phyloP scores from a whole-genome alignment of 2,888 invertebrate genomes.

The Malthinus flaveolus region DNA sequence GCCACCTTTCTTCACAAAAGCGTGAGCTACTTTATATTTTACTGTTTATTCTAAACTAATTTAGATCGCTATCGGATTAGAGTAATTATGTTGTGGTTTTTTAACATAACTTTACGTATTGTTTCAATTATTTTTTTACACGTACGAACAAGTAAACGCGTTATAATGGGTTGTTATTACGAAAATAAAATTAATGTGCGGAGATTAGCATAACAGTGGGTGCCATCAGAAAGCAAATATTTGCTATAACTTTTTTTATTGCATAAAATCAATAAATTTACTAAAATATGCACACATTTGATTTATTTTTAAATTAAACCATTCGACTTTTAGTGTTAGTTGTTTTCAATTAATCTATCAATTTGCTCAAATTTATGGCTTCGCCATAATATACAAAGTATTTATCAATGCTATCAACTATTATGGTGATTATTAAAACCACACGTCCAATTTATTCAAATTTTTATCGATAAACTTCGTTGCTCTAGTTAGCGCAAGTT shows the following conservation, averaged over 20 bases:
- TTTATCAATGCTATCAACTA: background rate
- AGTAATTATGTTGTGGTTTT: conserved; percentile 20
- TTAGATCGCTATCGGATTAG: conserved; percentile 15
- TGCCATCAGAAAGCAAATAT: too few species aligned
- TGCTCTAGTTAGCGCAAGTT: background rate
- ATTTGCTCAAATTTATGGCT: background rate
- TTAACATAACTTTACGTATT: conserved; percentile 14
- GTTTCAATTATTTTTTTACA: background rate
- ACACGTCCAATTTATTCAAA: background rate
- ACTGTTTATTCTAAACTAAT: conserved; percentile 2
- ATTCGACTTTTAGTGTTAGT: conserved; percentile 4
- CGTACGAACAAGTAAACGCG: too few species aligned
- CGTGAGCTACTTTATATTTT: conserved; percentile 23
- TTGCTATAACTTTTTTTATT: too few species aligned
- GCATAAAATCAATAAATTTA: too few species aligned
- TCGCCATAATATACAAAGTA: background rate
- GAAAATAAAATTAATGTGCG: too few species aligned
- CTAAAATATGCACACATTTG: background rate
- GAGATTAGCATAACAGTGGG: too few species aligned
- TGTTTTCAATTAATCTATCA: conserved; percentile 4
- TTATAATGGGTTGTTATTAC: too few species aligned
- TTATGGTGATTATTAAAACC: too few species aligned
- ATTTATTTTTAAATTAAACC: conserved; percentile 1
- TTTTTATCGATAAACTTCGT: background rate
- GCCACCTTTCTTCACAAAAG: conserved; percentile 10